phyloP scores from a whole-genome alignment of 2,797 vertebrate species.

The Setipinna tenuifilis region DNA sequence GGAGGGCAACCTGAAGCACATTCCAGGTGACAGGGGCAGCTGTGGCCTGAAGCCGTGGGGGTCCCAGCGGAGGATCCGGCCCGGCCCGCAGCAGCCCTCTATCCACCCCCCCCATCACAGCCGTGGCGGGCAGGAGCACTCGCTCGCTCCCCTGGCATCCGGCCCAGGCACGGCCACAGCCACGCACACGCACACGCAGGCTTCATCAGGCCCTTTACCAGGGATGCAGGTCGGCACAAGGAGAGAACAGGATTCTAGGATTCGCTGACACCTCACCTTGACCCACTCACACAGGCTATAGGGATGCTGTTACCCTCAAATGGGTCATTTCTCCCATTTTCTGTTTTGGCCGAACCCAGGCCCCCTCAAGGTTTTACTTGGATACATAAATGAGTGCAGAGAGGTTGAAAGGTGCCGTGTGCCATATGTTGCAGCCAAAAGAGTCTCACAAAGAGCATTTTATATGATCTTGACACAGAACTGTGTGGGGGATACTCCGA shows the following conservation, averaged over 20 bases:
- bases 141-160: not conserved
- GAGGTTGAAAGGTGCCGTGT: not conserved
- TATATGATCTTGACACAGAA: not conserved
- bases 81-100: slow-evolving; percentile 21
- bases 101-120: slow-evolving; percentile 1
- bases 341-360: not conserved
- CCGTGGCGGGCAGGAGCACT: not conserved
- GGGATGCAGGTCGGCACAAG: no score
- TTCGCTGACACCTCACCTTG: not conserved
- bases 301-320: not conserved
- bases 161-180: not conserved
- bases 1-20: slow-evolving; percentile 35
- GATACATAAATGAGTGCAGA: not conserved
- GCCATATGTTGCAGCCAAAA: not conserved
- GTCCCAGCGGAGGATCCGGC: slow-evolving; percentile 26
- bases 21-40: slow-evolving; percentile 44
- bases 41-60: slow-evolving; percentile 37
- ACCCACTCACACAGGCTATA: no score
- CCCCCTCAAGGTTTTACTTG: not conserved
- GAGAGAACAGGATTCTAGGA: slow-evolving; percentile 24
- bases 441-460: not conserved
- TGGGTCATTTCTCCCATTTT: not conserved
- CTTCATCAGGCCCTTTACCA: not conserved
- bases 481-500: not conserved
- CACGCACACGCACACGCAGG: not conserved